Evolutionary conservation across 1,140 invertebrate species (phyloP), one percentile per base, ranked within the genome.

Genomic region (Drosophila kurseongensis): DNA sequence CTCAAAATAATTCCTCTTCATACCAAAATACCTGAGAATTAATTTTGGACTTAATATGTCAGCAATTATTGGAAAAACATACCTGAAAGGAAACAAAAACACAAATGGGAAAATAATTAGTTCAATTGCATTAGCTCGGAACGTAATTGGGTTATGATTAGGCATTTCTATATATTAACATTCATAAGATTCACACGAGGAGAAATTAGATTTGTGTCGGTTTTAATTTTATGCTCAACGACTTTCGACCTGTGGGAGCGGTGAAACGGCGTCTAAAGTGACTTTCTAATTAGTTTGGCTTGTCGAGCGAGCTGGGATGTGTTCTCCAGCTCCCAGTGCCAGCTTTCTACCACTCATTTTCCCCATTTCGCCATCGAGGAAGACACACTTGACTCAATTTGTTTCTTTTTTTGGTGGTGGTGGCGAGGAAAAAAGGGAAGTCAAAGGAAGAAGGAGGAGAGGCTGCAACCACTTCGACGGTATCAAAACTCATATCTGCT

Each of bases 271-370:
- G 52, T 83, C 80, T 75, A 89, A 89, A 89, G 76, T 83, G 84
- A 88, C 84, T 88, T 89, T 88, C 80, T 88, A 88, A 88, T 88
- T 88, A 88, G 84, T 88, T 88, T 88, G 80, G 84, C 72, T 80
- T 88, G 80, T 77, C 67, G 74, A 78, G 75, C 79, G 77, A 78
- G 52, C 55, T 42, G 73, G 61, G 47, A 67, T 58, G 61, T 57
- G 35, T 36, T 66, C 44, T 16, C 36, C 47, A 41, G 47, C 36
- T 40, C 40, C 41, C 35, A 35, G 0, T 5, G 0, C 27, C 36
- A 32, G 10, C 1, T 13, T 51, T 41, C 40, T n/a, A 23, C 41
- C 41, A 13, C 40, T 13, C 51, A 29, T 29, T 52, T 47, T 61
- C 27, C 16, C 10, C 50, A 38, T 50, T 41, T 55, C 9, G 44